Percentiles rank a stretch among this genome's conserved stretches.
Conservation (phyloP, 30 jellyfish, hydroid and myxozoan species). For the Hydra vulgaris region DNA sequence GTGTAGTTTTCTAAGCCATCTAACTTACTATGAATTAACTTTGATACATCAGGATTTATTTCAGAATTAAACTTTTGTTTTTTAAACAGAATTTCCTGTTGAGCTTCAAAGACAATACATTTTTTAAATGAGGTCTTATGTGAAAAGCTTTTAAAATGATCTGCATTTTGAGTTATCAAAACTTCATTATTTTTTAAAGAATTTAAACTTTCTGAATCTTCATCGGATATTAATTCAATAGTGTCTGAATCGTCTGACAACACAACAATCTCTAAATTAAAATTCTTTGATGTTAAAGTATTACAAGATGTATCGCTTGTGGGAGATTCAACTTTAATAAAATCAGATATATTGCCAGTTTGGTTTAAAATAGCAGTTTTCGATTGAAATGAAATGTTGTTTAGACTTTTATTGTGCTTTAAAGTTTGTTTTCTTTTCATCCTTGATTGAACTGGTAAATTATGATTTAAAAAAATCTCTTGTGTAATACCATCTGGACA, state of each 20-base stretch:
- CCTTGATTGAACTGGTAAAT: background rate
- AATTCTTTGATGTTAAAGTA: too few species aligned
- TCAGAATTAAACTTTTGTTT: background rate
- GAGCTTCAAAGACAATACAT: background rate
- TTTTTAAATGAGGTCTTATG: background rate
- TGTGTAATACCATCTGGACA: background rate
- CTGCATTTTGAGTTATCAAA: background rate
- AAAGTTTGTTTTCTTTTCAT: background rate
- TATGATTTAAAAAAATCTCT: background rate
- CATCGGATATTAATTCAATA: background rate
- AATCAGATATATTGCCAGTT: too few species aligned
- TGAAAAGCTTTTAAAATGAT: background rate
- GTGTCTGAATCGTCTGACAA: background rate
- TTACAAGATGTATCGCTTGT: too few species aligned
- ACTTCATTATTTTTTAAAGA: background rate
- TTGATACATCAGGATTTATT: background rate
- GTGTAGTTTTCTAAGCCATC: background rate
- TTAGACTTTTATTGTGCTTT: background rate
- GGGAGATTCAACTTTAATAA: too few species aligned
- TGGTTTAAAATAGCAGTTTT: too few species aligned
- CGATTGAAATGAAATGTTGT: too few species aligned
- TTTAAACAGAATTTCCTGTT: background rate
- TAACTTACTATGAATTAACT: background rate
- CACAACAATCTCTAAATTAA: too few species aligned
- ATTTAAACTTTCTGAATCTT: background rate